phyloP scores from a whole-genome alignment of 1,140 invertebrate species.

The Drosophila repleta region DNA sequence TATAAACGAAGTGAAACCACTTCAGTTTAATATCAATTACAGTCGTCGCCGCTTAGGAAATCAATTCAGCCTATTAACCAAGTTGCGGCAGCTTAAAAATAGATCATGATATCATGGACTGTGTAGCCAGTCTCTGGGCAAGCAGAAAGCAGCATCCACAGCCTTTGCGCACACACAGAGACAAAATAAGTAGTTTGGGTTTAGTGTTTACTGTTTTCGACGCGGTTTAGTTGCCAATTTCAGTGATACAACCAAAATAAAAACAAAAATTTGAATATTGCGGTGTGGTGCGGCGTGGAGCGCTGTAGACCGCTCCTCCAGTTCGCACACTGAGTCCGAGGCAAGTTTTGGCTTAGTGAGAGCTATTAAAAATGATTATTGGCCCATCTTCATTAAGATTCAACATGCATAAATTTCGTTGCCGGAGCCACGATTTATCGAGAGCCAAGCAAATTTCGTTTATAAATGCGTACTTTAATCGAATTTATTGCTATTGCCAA shows the following conservation, averaged over 20 bases:
- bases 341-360: constrained; percentile 61
- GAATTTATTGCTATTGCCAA: constrained; percentile 64
- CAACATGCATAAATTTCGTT: constrained; percentile 67
- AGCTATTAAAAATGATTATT: constrained; percentile 79
- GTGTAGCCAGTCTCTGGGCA: constrained; percentile 70
- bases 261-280: constrained; percentile 75
- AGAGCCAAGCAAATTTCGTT: constrained; percentile 44
- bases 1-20: neutral
- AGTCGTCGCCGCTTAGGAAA: constrained; percentile 51
- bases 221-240: constrained; percentile 74
- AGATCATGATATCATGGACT: constrained; percentile 74
- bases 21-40: constrained; percentile 55
- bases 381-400: constrained; percentile 73
- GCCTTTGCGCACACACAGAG: constrained; percentile 1
- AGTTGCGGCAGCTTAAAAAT: constrained; percentile 55
- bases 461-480: constrained; percentile 66
- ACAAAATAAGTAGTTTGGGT: constrained; percentile 61
- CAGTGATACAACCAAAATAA: constrained; percentile 69
- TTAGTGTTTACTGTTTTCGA: constrained; percentile 45
- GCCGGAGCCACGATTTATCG: constrained; percentile 34
- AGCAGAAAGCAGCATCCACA: constrained; percentile 24
- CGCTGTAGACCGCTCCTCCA: constrained; percentile 34
- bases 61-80: constrained; percentile 46
- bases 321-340: constrained; percentile 14
- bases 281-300: constrained; percentile 9